Conservation (phyloP, 2,888 invertebrate genomes). For the Cephus nigrinus region DNA sequence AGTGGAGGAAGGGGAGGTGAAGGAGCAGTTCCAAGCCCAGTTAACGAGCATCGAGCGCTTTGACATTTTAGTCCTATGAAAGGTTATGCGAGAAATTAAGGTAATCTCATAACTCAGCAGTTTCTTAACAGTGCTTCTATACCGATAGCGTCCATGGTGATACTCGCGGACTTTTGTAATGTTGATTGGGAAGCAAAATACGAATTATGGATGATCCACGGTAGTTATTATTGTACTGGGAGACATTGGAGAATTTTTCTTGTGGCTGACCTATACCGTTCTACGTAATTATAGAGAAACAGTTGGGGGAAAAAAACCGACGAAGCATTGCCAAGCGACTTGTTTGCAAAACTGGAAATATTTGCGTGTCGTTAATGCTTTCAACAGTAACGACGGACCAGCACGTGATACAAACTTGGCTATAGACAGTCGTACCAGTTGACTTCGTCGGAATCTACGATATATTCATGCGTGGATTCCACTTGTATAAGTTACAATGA, state of each 20-base stretch:
- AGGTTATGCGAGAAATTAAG: neutral
- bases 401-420: neutral
- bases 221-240: neutral
- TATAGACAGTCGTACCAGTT: neutral
- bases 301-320: neutral
- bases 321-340: neutral
- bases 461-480: neutral
- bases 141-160: neutral
- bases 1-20: neutral
- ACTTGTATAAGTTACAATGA: neutral
- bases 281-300: neutral
- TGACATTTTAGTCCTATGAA: neutral
- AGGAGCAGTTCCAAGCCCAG: neutral
- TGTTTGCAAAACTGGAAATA: neutral
- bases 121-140: neutral
- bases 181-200: neutral
- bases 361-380: neutral
- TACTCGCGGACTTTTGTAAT: neutral
- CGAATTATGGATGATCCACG: neutral
- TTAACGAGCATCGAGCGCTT: slow-evolving; percentile 1
- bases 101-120: neutral
- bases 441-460: neutral
- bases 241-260: neutral
- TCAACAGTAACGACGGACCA: neutral
- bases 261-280: neutral